Conservation (phyloP, 1,140 invertebrate species). For the Antheraea pernyi region DNA sequence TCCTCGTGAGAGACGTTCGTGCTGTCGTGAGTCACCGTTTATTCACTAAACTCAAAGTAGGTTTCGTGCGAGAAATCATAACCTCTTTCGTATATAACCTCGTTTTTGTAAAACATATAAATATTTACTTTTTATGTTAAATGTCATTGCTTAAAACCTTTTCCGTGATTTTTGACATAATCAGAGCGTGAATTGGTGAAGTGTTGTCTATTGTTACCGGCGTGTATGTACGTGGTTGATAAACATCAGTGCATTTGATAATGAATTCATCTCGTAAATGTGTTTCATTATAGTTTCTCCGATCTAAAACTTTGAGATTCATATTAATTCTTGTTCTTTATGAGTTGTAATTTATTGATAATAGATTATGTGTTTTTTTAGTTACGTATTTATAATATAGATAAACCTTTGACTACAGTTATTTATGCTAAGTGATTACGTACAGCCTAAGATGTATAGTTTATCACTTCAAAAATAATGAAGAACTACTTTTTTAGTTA, state of each 20-base stretch:
- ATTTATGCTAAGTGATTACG: too few relatives aligned
- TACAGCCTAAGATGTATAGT: too few relatives aligned
- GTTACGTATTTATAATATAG: too few relatives aligned
- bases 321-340: background rate
- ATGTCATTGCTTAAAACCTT: background rate
- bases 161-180: background rate
- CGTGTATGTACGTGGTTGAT: too few relatives aligned
- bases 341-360: constrained; percentile 9
- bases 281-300: background rate
- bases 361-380: too few relatives aligned
- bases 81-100: background rate
- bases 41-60: background rate
- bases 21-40: background rate
- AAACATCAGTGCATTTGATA: background rate
- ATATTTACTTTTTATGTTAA: too few relatives aligned
- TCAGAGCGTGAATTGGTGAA: background rate
- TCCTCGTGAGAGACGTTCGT: background rate
- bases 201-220: background rate
- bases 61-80: background rate
- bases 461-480: too few relatives aligned
- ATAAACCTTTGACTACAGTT: too few relatives aligned
- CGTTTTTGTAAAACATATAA: too few relatives aligned
- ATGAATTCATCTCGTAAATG: background rate
- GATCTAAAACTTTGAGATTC: background rate
- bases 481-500: too few relatives aligned